Evolutionary conservation across 2,888 invertebrate genomes (phyloP).

Genomic region (Ypsolopha scabrella): DNA sequence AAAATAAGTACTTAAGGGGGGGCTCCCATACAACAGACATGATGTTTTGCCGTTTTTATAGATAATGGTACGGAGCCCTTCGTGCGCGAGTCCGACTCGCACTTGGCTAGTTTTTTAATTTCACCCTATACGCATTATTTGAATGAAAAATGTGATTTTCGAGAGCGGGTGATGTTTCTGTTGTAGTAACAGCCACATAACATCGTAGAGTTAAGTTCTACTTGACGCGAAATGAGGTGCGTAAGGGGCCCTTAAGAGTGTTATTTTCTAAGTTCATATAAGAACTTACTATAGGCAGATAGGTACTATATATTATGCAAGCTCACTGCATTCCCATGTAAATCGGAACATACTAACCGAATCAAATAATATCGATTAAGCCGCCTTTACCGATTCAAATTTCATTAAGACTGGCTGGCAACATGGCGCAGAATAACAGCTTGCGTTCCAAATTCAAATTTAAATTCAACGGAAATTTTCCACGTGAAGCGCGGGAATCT

Average conservation of each 20-base stretch:
- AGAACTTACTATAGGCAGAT: too few relatives aligned
- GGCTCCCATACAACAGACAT: too few relatives aligned
- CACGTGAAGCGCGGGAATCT: conserved; percentile 43
- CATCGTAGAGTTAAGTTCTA: neutral
- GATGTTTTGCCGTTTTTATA: too few relatives aligned
- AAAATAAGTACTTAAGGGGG: too few relatives aligned
- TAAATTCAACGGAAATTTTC: conserved; percentile 61
- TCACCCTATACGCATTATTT: neutral
- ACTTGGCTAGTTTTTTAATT: too few relatives aligned
- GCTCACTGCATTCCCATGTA: too few relatives aligned
- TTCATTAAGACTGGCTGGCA: conserved; percentile 26
- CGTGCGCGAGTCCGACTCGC: neutral
- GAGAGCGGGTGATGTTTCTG: neutral
- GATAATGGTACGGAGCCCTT: too few relatives aligned
- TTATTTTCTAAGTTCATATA: too few relatives aligned
- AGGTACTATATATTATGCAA: too few relatives aligned
- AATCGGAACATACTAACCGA: neutral
- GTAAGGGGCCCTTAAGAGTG: too few relatives aligned
- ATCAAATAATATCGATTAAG: neutral
- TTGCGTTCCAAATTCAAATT: conserved; percentile 46
- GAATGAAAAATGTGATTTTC: neutral
- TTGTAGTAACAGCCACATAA: neutral
- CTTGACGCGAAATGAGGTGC: too few relatives aligned
- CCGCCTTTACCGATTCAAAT: conserved; percentile 34
- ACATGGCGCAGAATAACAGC: conserved; percentile 31